Evolutionary conservation across 2,888 invertebrate genomes (phyloP).

Genomic region (Criorhina ranunculi): DNA sequence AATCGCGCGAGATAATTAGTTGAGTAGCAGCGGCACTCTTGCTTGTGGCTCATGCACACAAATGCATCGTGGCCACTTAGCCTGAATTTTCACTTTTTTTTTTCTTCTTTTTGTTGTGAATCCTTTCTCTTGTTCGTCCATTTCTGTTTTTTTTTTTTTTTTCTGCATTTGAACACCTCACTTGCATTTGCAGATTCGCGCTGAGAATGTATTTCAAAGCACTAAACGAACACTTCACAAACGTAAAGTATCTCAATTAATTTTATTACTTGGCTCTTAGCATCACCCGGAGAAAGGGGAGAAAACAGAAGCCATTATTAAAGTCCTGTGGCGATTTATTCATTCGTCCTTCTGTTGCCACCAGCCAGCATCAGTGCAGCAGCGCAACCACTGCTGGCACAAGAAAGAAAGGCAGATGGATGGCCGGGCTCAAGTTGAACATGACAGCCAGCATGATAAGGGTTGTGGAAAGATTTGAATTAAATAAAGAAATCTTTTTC

Average conservation of each 20-base stretch:
- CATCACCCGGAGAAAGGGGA: conserved; percentile 37
- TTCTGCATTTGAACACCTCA: conserved; percentile 49
- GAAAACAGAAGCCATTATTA: conserved; percentile 70
- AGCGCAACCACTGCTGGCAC: conserved; percentile 25
- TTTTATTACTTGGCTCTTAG: conserved; percentile 76
- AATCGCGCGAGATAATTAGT: conserved; percentile 42
- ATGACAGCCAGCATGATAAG: conserved; percentile 76
- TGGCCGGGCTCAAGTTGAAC: conserved; percentile 72
- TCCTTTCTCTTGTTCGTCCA: conserved; percentile 1
- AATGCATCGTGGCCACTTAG: conserved; percentile 64
- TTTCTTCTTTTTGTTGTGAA: conserved; percentile 1
- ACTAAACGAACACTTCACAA: conserved; percentile 76
- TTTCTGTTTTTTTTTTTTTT: conserved; percentile 21
- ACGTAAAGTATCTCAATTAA: conserved; percentile 76
- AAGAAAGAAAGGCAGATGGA: conserved; percentile 61
- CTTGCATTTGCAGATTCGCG: conserved; percentile 47
- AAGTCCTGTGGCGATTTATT: conserved; percentile 76
- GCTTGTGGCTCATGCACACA: conserved; percentile 55
- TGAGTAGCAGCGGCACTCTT: conserved; percentile 40
- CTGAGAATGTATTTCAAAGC: conserved; percentile 70
- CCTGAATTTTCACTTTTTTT: conserved; percentile 53
- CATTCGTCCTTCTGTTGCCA: conserved; percentile 61
- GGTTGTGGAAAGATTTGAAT: conserved; percentile 73
- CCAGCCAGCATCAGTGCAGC: conserved; percentile 13
- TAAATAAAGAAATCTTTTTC: conserved; percentile 66